These are phyloP conservation scores for Eustalomyia histrio DNA, from an alignment of 2,888 invertebrate species.

Conservation along the genomic window DNA sequence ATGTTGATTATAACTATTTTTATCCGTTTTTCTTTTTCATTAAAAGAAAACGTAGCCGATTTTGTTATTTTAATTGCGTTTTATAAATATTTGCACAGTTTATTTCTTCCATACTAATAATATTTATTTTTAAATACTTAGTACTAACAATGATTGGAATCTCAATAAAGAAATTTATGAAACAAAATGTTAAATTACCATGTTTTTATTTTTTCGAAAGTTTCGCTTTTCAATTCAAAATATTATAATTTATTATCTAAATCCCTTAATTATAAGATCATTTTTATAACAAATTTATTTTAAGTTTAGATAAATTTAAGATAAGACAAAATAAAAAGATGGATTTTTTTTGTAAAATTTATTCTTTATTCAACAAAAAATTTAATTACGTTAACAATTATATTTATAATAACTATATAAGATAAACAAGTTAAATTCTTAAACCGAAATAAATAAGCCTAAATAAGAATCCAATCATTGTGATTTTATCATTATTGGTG, in stretches of 20 bases:
- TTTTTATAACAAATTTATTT: background rate
- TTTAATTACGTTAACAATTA: conserved; percentile 18
- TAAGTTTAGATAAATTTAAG: conserved; percentile 5
- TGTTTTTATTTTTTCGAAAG: no score
- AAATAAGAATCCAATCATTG: conserved; percentile 53
- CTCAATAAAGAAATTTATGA: background rate
- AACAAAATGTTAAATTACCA: background rate
- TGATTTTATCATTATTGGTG: no score
- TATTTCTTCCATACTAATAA: background rate
- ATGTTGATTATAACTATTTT: conserved; percentile 65
- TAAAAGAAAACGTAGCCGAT: no score
- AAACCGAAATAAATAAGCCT: conserved; percentile 18
- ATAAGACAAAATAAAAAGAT: conserved; percentile 25
- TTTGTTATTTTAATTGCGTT: no score
- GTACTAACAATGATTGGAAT: conserved; percentile 39
- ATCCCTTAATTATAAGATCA: background rate
- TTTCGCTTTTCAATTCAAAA: no score
- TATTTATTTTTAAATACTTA: conserved; percentile 1
- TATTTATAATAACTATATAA: background rate
- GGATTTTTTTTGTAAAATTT: conserved; percentile 14
- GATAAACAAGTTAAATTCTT: conserved; percentile 12
- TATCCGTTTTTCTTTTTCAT: conserved; percentile 67
- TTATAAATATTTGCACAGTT: background rate
- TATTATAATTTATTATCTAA: no score
- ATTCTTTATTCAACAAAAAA: conserved; percentile 12